Evolutionary conservation across 1,140 invertebrate genomes (phyloP).

Genomic region (Sinella curviseta): DNA sequence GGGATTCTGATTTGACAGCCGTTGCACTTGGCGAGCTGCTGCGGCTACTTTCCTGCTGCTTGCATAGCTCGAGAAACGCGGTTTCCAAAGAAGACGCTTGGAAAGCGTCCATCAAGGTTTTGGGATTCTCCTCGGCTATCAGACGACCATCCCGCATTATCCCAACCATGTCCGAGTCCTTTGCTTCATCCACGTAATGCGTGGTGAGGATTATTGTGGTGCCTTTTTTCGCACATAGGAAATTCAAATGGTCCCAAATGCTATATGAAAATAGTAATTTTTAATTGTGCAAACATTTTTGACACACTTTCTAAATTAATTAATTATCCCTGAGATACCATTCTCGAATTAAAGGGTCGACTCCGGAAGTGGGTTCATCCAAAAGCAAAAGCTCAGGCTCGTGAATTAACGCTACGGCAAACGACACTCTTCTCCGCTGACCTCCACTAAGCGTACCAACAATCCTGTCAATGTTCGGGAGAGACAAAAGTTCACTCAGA

Average conservation of each 20-base stretch:
- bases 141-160: too few species aligned
- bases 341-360: not conserved
- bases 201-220: not conserved
- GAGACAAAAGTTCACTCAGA: not conserved
- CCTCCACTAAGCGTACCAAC: not conserved
- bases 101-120: too few species aligned
- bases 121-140: too few species aligned
- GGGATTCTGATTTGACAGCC: too few species aligned
- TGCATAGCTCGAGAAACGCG: too few species aligned
- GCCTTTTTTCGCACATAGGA: not conserved
- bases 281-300: too few species aligned
- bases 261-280: not conserved
- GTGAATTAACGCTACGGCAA: not conserved
- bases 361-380: not conserved
- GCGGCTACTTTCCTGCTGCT: too few species aligned
- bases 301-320: not conserved
- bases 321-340: not conserved
- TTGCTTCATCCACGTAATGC: not conserved
- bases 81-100: too few species aligned
- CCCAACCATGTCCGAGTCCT: not conserved
- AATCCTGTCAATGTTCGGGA: not conserved
- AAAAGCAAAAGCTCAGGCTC: not conserved
- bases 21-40: too few species aligned
- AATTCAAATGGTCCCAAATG: not conserved
- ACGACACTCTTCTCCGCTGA: not conserved